Percentiles rank a stretch among this genome's conserved stretches.
These are phyloP conservation scores for Cryptophagus acutangulus DNA, from an alignment of 2,888 invertebrate species.

Conservation along the genomic window DNA sequence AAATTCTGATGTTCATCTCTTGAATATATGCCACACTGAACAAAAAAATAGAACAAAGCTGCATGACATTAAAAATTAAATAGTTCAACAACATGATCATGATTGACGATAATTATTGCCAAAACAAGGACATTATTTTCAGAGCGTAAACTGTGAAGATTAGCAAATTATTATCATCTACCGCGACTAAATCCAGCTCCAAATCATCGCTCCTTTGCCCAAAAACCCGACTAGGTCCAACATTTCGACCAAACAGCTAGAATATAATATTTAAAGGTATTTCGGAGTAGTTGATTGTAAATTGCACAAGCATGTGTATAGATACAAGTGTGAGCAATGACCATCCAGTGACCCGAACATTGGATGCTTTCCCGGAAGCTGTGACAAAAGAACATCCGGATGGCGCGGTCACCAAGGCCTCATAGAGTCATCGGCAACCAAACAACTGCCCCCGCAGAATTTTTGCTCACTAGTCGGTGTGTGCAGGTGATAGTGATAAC, in stretches of 20 bases:
- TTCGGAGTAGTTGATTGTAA: conserved; percentile 2
- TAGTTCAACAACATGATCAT: conserved; percentile 25
- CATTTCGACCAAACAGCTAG: too few species aligned
- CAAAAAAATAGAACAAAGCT: conserved; percentile 26
- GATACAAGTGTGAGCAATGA: conserved; percentile 42
- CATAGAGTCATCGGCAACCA: conserved; percentile 21
- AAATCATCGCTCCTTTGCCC: too few species aligned
- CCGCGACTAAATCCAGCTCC: too few species aligned
- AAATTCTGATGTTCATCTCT: too few species aligned
- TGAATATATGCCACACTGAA: too few species aligned
- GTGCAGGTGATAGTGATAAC: conserved; percentile 42
- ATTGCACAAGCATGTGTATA: conserved; percentile 8
- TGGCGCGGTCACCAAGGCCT: conserved; percentile 39
- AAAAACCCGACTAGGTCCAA: too few species aligned
- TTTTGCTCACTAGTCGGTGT: conserved; percentile 35
- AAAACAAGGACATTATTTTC: conserved; percentile 31
- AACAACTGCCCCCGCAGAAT: conserved; percentile 24
- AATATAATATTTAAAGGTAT: too few species aligned
- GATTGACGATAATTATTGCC: conserved; percentile 17
- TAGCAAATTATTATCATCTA: conserved; percentile 3
- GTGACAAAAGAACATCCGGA: conserved; percentile 48
- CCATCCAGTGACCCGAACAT: conserved; percentile 49
- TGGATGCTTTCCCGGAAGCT: conserved; percentile 48
- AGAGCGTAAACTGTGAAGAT: conserved; percentile 32
- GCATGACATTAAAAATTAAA: conserved; percentile 28